A percentile compares a stretch with the other conserved stretches of the same genome.
These are phyloP conservation scores for Exephanes ischioxanthus DNA, from an alignment of 2,888 invertebrate species.

Conservation along the genomic window DNA sequence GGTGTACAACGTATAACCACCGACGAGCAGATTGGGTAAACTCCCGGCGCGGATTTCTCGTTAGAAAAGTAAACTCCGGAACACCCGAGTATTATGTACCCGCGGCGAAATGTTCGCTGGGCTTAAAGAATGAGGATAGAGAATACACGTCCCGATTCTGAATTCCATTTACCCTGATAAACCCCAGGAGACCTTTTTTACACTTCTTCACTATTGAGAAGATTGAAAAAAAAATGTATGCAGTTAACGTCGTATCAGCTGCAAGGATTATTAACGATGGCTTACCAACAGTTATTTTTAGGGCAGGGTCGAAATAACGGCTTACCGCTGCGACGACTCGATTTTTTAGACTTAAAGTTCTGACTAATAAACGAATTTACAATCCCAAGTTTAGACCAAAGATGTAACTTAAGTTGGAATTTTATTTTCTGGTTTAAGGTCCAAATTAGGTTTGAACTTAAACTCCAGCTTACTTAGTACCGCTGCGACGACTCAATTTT, in stretches of 20 bases:
- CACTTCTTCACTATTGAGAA: neutral
- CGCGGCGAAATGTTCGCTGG: neutral
- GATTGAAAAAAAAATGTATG: neutral
- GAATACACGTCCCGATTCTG: constrained; percentile 24
- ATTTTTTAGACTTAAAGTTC: neutral
- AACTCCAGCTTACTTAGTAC: no score
- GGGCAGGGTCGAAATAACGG: neutral
- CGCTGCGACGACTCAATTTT: no score
- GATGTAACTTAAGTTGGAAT: no score
- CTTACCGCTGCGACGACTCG: neutral
- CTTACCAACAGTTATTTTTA: neutral
- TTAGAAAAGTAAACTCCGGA: constrained; percentile 59
- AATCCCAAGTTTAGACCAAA: no score
- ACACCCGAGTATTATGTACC: neutral
- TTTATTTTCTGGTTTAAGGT: no score
- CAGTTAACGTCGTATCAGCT: neutral
- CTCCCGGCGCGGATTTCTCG: constrained; percentile 53
- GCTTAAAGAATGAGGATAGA: constrained; percentile 15
- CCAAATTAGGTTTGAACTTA: no score
- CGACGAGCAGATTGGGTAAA: constrained; percentile 59
- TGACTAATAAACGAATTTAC: neutral
- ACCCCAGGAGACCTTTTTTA: neutral
- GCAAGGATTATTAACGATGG: neutral
- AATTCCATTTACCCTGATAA: constrained; percentile 38
- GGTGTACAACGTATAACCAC: constrained; percentile 40